phyloP scores from a whole-genome alignment of 2,113 vertebrate species.

The Seriola quinqueradiata region DNA sequence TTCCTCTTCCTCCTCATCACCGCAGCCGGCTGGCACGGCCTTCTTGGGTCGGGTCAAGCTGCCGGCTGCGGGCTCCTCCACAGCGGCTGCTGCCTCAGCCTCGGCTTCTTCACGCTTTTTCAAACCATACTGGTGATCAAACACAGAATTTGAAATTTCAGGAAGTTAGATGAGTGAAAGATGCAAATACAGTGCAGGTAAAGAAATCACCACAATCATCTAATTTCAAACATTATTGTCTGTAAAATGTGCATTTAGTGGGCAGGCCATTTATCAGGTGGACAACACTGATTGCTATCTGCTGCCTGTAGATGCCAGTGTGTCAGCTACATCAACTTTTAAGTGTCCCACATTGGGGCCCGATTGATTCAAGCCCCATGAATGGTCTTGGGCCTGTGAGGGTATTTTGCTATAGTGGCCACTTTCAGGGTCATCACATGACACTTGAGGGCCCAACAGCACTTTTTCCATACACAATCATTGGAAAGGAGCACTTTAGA shows the following conservation, averaged over 20 bases:
- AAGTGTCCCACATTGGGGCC: too few species aligned
- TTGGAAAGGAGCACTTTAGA: not conserved
- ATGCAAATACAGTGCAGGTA: not conserved
- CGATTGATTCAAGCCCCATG: not conserved
- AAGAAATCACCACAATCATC: not conserved
- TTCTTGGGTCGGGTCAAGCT: constrained; percentile 97
- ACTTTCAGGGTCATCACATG: not conserved
- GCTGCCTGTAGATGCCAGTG: not conserved
- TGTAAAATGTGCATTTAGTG: not conserved
- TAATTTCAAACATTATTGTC: not conserved
- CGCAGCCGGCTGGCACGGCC: constrained; percentile 85
- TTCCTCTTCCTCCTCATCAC: constrained; percentile 92
- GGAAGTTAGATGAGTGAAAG: not conserved
- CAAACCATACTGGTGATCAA: constrained; percentile 90
- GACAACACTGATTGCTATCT: not conserved
- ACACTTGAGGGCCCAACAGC: too few species aligned
- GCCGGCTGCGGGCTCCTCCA: constrained; percentile 91
- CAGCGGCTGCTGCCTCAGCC: constrained; percentile 92
- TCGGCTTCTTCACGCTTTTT: constrained; percentile 97
- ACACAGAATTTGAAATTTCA: not conserved
- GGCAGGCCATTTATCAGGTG: not conserved
- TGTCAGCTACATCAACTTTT: too few species aligned
- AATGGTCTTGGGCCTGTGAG: not conserved
- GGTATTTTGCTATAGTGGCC: not conserved
- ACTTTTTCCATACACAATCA: not conserved